Evolutionary conservation across 1,140 invertebrate genomes (phyloP), one percentile per base, ranked within the genome.

Genomic region (Eufriesea mexicana): DNA sequence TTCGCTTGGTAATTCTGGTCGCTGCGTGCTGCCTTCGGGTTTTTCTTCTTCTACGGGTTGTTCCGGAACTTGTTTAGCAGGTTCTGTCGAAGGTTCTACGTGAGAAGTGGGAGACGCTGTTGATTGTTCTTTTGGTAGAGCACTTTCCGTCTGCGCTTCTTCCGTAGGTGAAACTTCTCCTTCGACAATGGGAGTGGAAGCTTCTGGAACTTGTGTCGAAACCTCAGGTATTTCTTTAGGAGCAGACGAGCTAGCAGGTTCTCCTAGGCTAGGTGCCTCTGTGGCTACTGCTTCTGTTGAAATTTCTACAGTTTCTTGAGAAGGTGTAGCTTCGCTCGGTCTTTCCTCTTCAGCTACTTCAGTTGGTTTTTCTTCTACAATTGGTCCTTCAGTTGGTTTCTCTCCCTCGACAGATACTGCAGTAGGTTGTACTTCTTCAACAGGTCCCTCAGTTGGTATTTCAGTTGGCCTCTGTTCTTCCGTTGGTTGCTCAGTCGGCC

Each of bases 211-310:
- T 79, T 76, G 77, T 20, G 78, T 77, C 2, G 67, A 57, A 47
- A 8, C 2, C 72, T 79, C 80, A 20, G 62, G 25, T 74, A 62
- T n/a, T 78, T 85, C 83, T 55, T 61, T 55, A 25, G 71, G 68
- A 68, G 57, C 55, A 61, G 79, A 62, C n/a, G 75, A 12, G 9
- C 14, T 55, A 47, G 9, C 76, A 59, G 74, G 72, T 71, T 72
- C 73, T 62, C 61, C 54, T 42, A 67, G 45, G 2, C 61, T 7
- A 25, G 86, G 75, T 87, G 77, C 45, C 77, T 89, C 89, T 5
- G 89, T 90, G 62, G 83, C 61, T 62, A 54, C 74, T 57, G 78
- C 66, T 86, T 89, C 71, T 2, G 75, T 47, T 67, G 54, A 57
- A 81, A 75, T 59, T 67, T 77, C 83, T 47, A 71, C 76, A 28